Base-by-base conservation (phyloP, 2,797 vertebrate species). In the Cygnus olor region DNA sequence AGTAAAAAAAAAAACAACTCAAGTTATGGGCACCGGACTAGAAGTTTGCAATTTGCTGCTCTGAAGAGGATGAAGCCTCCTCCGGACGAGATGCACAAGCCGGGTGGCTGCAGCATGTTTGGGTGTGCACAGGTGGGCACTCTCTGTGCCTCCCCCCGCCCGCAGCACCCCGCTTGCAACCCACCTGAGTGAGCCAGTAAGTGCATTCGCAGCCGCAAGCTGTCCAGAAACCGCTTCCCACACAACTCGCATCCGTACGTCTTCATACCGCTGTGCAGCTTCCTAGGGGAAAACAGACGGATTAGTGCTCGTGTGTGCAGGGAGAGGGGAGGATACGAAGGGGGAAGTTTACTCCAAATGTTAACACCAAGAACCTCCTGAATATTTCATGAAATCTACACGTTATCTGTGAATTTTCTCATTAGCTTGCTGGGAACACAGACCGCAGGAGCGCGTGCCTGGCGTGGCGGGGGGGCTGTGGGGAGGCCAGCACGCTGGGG, bases 181-280 rank as follows among this genome's bases (percentile, higher is more conserved):
- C 97, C 98, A 99, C 99, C 99, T 98, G 99, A 99, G 97, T 99
- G 99, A 97, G 99, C 99, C 97, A 99, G 98, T 98, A 99, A 98
- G 98, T 99, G 99, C 99, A 99, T 99, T 95, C 99, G 98, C 93
- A 99, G 99, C 93, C 99, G 98, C 93, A 99, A 98, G 94, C 99
- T 99, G 98, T 99, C 99, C 97, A 99, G 98, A 98, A 98, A 98
- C 63, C 98, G 95, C 97, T 99, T 99, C 94, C 99, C 99, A 51
- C 99, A 99, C 97, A 99, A 98, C 95, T 99, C 99, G 22, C 99
- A 99, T 97, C 99, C 99, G 14, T 99, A 99, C 2, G 99, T 99
- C 98, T 99, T 99, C 98, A 99, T 99, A 70, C 99, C 99, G 71
- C 98, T 99, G 95, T 99, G 99, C 95, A 99, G 98, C 97, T 99